phyloP scores from a whole-genome alignment of 2,888 invertebrate genomes.

The Piscicola geometra region DNA sequence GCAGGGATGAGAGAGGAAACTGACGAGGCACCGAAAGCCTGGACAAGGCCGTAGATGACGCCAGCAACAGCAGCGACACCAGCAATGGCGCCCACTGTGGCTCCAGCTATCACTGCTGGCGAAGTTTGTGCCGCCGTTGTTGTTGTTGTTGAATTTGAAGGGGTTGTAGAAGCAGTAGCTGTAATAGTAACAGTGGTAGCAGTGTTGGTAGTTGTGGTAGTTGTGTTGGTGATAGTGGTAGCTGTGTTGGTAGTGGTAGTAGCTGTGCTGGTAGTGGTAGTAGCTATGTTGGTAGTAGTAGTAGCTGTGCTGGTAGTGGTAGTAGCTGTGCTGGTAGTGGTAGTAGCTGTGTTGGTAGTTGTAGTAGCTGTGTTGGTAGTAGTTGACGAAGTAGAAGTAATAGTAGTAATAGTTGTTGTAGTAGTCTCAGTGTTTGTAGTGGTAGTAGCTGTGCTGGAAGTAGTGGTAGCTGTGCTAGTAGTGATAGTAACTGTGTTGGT shows the following conservation, averaged over 20 bases:
- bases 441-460: background rate
- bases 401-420: conserved; percentile 4
- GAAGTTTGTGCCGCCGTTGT: no score
- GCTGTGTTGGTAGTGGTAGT: background rate
- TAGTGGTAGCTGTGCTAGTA: no score
- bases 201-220: background rate
- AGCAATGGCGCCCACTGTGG: no score
- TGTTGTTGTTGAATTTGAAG: no score
- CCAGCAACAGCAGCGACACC: no score
- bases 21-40: no score
- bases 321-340: background rate
- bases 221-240: background rate
- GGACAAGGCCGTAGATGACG: no score
- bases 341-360: background rate
- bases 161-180: background rate
- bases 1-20: no score
- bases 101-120: no score
- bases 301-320: background rate
- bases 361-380: background rate
- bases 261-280: background rate
- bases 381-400: background rate
- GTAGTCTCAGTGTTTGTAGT: background rate
- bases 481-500: no score
- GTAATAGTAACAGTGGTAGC: background rate
- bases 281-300: background rate